Base-by-base conservation (phyloP, 2,888 invertebrate species). In the Zele albiditarsus region DNA sequence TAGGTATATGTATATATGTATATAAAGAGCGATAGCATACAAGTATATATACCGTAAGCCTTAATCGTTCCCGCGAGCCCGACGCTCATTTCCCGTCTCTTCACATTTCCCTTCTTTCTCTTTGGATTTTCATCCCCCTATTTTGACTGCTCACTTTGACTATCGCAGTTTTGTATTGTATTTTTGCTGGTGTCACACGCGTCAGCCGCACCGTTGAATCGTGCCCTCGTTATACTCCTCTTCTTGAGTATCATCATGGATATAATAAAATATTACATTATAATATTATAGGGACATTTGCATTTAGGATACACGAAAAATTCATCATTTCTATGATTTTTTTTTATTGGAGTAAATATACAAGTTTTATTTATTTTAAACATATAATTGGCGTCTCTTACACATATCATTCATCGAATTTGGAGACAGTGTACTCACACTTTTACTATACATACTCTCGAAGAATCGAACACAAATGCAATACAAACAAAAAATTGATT, bases 21-120 rank as follows among this genome's bases (percentile, higher is more conserved):
- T 38, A 38, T 38, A 38, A 38, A 38, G 38, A 38, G 8, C 38
- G 38, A 38, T 38, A 3, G 53, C 20, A 53, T 23, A 53, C 20
- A 53, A 53, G 20, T 20, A 53, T 53, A 53, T 53, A 53, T 53
- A 84, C 83, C 86, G 87, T 83, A 83, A 83, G 81, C 79, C 81
- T 83, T 84, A 85, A 85, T 85, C 83, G 82, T 80, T 79, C 78
- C 78, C 79, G 77, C 75, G 79, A 80, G 80, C 74, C 85, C 82
- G 79, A 70, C 77, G 76, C 78, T 82, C 77, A 80, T 82, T 80
- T 77, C 75, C 73, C 71, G 75, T 76, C 74, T 80, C 70, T 69
- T 33, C 75, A 57, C 53, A 62, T 53, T 70, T 78, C 71, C 78
- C 78, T 78, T 60, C 72, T 75, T 67, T 68, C 69, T 68, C 58